phyloP scores from a whole-genome alignment of 2,797 vertebrate species.

The Pangasius mekongensis region DNA sequence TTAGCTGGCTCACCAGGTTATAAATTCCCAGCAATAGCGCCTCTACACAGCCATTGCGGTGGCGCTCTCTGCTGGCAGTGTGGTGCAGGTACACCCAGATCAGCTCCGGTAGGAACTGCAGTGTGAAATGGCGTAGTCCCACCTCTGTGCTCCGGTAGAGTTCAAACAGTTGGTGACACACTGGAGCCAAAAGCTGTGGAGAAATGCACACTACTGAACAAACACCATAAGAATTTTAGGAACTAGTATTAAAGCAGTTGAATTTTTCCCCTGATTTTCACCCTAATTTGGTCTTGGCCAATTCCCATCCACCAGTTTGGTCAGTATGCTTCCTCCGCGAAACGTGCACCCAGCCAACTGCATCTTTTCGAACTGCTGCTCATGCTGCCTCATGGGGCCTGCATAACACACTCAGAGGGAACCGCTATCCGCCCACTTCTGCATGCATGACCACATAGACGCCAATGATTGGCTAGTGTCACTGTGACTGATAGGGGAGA shows the following conservation, averaged over 20 bases:
- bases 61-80: conserved; percentile 91
- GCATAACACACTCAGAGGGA: background rate
- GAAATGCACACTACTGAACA: background rate
- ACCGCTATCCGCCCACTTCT: background rate
- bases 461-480: background rate
- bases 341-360: background rate
- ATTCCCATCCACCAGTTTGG: background rate
- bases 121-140: conserved; percentile 91
- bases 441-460: background rate
- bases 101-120: conserved; percentile 96
- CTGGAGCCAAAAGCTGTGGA: conserved; percentile 90
- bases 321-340: background rate
- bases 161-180: conserved; percentile 98
- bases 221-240: background rate
- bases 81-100: conserved; percentile 94
- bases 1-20: conserved; percentile 85
- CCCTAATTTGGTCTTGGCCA: background rate
- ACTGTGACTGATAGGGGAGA: background rate
- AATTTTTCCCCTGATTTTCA: background rate
- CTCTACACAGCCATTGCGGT: conserved; percentile 97
- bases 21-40: conserved; percentile 96
- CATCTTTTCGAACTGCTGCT: background rate
- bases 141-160: conserved; percentile 93
- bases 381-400: background rate
- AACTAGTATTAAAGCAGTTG: background rate